Evolutionary conservation across 2,888 invertebrate species (phyloP), one percentile per base, ranked within the genome.

Genomic region (Heterodera filipjevi): DNA sequence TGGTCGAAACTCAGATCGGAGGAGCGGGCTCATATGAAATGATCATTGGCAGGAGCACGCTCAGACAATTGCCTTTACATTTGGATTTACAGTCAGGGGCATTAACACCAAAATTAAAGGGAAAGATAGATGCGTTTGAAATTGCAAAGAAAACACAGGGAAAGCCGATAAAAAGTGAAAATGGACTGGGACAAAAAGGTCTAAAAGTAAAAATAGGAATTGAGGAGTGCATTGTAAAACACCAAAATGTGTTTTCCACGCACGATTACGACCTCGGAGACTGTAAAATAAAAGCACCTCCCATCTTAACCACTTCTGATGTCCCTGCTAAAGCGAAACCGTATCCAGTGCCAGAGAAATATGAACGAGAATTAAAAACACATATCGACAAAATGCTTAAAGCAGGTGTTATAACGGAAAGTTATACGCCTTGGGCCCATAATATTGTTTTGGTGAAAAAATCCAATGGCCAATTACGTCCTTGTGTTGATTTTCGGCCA

Each of bases 401-500:
- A 16, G 46, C 46, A 12, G 46, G 46, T 14, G 27, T 79, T 5
- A 80, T 84, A 35, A 77, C 71, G 0, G 82, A 83, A 49, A 71
- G 75, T 14, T 76, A 83, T 68, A 83, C 84, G 3, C 84, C 84
- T 0, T 84, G 84, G 84, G 75, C 73, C 19, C 39, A 53, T 32
- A 32, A 46, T 35, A 39, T 80, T 5, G 79, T 79, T 1, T 27
- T 44, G 32, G 81, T 79, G 5, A 33, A 64, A n/a, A 85, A 84
- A 74, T 85, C 84, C 53, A 79, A 82, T 66, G 84, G 84, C 1
- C 66, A 72, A 0, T 71, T 84, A 0, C 35, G 84, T 70, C 78
- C 81, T 1, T 84, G 84, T 35, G 46, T 85, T 1, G 84, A 84
- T 64, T 83, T 83, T 59, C 32, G 84, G 3, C 73, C 68, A 39